Base-by-base conservation (phyloP, 1,140 invertebrate species). In the Aphidius gifuensis region DNA sequence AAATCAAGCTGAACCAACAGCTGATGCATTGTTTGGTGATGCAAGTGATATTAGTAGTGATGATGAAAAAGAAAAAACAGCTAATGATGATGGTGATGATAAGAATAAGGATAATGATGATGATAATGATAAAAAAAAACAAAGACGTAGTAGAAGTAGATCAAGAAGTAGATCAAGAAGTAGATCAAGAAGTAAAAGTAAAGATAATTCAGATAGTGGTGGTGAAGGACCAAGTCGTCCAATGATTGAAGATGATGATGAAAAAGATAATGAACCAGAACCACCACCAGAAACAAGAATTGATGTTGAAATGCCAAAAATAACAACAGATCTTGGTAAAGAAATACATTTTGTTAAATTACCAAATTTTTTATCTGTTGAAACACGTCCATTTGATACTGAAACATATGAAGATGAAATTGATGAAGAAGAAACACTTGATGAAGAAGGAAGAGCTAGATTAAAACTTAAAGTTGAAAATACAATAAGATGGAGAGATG, bases 321-420 rank as follows among this genome's bases (percentile, higher is more conserved):
- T 98, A 65, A 88, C 87, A 54, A 93, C 94, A 8, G 92, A 97
- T 80, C 83, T 98, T 3, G 96, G 95, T 44, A 89, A 88, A 64
- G 92, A 96, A 69, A 84, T 97, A 68, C 93, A 98, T 76, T 98
- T 98, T 76, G 94, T 99, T 1, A 96, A 97, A 78, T 73, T 96
- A 46, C 94, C 94, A 1, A 96, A 96, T 77, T 96, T 97, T 75
- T 85, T 97, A 66, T 94, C 92, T 0, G 92, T 95, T 4, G 92
- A 95, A 74, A 93, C 92, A 0, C 83, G 96, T 67, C 97, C 97
- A 1, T 99, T 98, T 77, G 96, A 99, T 79, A 86, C 89, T 1
- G 89, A 91, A 63, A 94, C 92, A 0, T 99, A 99, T 79, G 97
- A 99, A 82, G 97, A 99, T 83, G 97, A 99, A 83, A 95, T 99